A percentile compares a stretch with the other conserved stretches of the same genome.
Evolutionary conservation across 1,140 invertebrate genomes (phyloP).

Genomic region (Lepidurus arcticus): DNA sequence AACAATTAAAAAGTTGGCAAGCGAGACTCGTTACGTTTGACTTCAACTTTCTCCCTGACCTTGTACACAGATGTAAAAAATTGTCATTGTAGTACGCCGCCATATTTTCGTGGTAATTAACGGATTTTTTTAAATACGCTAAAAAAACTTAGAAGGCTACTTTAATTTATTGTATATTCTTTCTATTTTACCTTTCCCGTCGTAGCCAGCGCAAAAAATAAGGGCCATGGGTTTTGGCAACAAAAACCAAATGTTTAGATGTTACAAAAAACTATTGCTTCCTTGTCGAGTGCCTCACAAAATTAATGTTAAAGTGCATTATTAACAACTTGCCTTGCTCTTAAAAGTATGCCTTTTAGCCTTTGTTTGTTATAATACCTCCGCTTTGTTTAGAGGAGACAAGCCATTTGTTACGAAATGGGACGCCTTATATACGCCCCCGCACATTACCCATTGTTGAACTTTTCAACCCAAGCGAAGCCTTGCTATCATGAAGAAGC

Average conservation of each 20-base stretch:
- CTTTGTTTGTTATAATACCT: conserved; percentile 22
- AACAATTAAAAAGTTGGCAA: too few species aligned
- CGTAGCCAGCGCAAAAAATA: not conserved
- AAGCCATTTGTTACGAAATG: not conserved
- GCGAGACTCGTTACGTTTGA: too few species aligned
- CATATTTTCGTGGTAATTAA: not conserved
- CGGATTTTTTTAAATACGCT: not conserved
- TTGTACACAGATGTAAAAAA: conserved; percentile 4
- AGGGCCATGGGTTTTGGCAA: not conserved
- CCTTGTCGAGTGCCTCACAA: conserved; percentile 15
- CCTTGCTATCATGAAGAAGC: too few species aligned
- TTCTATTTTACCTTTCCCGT: not conserved
- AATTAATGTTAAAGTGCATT: conserved; percentile 20
- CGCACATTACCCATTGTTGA: too few species aligned
- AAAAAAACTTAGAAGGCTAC: not conserved
- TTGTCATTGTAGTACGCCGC: not conserved
- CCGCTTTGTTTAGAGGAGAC: not conserved
- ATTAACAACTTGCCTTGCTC: conserved; percentile 13
- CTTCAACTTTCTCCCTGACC: not conserved
- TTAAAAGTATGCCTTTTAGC: not conserved
- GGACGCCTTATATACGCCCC: too few species aligned
- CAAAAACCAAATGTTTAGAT: not conserved
- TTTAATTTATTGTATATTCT: not conserved
- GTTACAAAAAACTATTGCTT: not conserved
- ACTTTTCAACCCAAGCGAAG: too few species aligned